A percentile compares a stretch with the other conserved stretches of the same genome.
Conservation (phyloP, 1,140 invertebrate genomes). For the Colletes gigas region DNA sequence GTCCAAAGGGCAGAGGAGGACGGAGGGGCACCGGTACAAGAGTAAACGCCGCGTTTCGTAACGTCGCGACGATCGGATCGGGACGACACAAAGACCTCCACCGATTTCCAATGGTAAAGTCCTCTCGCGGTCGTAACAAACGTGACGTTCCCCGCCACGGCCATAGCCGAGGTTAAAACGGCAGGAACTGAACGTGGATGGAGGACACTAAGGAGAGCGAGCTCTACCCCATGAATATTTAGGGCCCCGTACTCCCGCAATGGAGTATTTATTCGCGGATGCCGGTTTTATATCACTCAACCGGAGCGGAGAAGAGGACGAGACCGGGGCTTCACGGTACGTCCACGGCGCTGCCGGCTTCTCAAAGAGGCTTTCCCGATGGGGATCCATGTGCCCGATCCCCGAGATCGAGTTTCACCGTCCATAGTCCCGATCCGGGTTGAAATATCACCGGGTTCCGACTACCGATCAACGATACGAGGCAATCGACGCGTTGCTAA, state of each 20-base stretch:
- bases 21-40: background rate
- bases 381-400: slow-evolving; percentile 53
- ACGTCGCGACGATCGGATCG: slow-evolving; percentile 49
- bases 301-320: slow-evolving; percentile 13
- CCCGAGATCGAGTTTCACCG: slow-evolving; percentile 51
- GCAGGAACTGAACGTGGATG: slow-evolving; percentile 30
- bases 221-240: slow-evolving; percentile 65
- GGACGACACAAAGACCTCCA: slow-evolving; percentile 34
- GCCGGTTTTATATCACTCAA: slow-evolving; percentile 71
- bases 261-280: slow-evolving; percentile 68
- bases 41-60: slow-evolving; percentile 40
- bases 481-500: slow-evolving; percentile 45
- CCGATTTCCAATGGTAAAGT: slow-evolving; percentile 47
- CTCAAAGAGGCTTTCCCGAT: slow-evolving; percentile 61
- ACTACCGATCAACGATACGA: slow-evolving; percentile 44
- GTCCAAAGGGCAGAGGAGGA: background rate
- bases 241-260: slow-evolving; percentile 62
- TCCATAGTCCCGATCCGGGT: slow-evolving; percentile 22
- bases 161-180: slow-evolving; percentile 36
- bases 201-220: slow-evolving; percentile 47
- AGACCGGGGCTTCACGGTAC: slow-evolving; percentile 37
- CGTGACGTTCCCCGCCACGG: slow-evolving; percentile 43
- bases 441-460: slow-evolving; percentile 53
- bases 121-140: slow-evolving; percentile 38
- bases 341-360: slow-evolving; percentile 52